Evolutionary conservation across 2,888 invertebrate genomes (phyloP).

Genomic region (Pandemis corylana): DNA sequence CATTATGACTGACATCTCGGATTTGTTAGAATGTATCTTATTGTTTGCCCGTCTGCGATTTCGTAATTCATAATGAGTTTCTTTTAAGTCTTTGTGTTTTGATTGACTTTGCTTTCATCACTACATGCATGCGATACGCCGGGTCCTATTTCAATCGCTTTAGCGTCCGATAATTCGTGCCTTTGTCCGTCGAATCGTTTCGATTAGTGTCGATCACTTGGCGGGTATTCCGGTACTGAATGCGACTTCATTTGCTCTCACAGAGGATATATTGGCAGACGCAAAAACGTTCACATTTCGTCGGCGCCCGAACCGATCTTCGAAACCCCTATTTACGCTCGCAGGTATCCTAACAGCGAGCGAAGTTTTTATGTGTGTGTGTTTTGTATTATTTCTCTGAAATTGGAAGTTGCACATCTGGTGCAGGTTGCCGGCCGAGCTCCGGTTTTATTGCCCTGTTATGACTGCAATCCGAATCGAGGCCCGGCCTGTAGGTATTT

Average conservation of each 20-base stretch:
- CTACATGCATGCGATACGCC: neutral
- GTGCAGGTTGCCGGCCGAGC: constrained; percentile 58
- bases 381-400: constrained; percentile 70
- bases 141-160: constrained; percentile 23
- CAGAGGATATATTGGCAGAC: constrained; percentile 43
- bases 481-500: constrained; percentile 58
- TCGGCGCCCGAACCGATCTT: constrained; percentile 63
- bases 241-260: constrained; percentile 37
- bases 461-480: constrained; percentile 74
- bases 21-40: constrained; percentile 46
- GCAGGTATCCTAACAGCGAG: constrained; percentile 70
- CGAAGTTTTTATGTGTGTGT: constrained; percentile 66
- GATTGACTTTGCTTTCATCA: constrained; percentile 45
- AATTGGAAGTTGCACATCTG: constrained; percentile 75
- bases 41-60: constrained; percentile 45
- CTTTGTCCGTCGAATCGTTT: constrained; percentile 22
- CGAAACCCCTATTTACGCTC: constrained; percentile 72
- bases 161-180: constrained; percentile 24
- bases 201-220: constrained; percentile 22
- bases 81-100: constrained; percentile 44
- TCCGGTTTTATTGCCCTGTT: constrained; percentile 73
- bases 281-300: constrained; percentile 65
- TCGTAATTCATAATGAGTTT: constrained; percentile 47
- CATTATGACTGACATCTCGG: constrained; percentile 50
- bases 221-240: constrained; percentile 7